Base-by-base conservation (phyloP, 2,113 vertebrate species). In the Rhagologus leucostigma region DNA sequence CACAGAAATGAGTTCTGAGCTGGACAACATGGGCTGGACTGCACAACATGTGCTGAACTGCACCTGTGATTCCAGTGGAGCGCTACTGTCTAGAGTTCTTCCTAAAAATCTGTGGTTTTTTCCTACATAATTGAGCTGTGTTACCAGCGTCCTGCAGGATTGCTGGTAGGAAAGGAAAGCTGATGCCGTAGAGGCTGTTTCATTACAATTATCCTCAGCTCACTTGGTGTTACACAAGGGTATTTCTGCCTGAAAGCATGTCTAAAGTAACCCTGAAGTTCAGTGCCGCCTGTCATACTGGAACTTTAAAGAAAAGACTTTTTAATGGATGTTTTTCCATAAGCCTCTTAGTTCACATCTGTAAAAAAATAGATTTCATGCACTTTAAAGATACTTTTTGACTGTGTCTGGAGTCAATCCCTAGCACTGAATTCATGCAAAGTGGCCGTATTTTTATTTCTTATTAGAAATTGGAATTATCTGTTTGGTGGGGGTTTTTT, bases 271-370 rank as follows among this genome's bases (percentile, higher is more conserved):
- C 73, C 78, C 70, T 88, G 76, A 22, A 91, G 82, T 91, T 96
- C 63, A 15, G 62, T 91, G 88, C 89, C 0, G 0, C 85, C 29
- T 88, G 60, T 71, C 27, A 2, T 46, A 42, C 84, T 94, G 93
- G 89, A 89, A 91, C 64, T 94, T 96, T 97, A 91, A 95, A 73
- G 64, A 93, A 44, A 41, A 78, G 42, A 32, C 16, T 4, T 59
- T 90, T 76, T 55, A 15, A 75, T 73, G 67, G 44, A 23, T 84
- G 22, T n/a, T 94, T 91, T 69, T 93, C 52, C 52, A 26, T 73
- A 33, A 37, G 46, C 53, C 49, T 92, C 16, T 93, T 75, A 63
- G 49, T 44, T 92, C 78, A 47, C 16, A 42, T 62, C 81, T 92
- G 62, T 89, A 70, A 85, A 78, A 78, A 96, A 83, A 27, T 29